phyloP scores from a whole-genome alignment of 2,797 vertebrate genomes.

The Gambelia wislizenii region DNA sequence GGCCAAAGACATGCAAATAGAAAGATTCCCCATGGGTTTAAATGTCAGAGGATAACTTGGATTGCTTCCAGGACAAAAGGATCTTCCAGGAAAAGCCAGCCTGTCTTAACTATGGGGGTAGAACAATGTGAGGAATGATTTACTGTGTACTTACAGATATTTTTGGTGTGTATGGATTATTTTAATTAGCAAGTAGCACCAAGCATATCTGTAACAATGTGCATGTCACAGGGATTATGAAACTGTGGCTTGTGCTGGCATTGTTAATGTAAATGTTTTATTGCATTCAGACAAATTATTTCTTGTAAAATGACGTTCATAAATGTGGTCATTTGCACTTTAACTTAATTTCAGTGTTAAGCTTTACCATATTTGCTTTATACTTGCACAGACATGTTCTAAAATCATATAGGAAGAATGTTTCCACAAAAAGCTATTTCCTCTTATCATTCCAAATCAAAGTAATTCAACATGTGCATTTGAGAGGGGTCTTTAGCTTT shows the following conservation, averaged over 20 bases:
- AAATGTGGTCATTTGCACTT: neutral
- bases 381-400: slow-evolving; percentile 19
- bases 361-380: slow-evolving; percentile 1
- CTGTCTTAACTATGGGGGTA: neutral
- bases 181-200: neutral
- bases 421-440: slow-evolving; percentile 40
- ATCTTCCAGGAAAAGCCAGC: neutral
- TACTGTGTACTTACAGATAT: neutral
- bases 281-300: neutral
- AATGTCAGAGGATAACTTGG: slow-evolving; percentile 27
- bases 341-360: slow-evolving; percentile 13
- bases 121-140: slow-evolving; percentile 25
- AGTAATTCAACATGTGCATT: slow-evolving; percentile 53
- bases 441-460: slow-evolving; percentile 39
- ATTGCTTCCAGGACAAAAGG: slow-evolving; percentile 12
- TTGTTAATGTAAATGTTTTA: slow-evolving; percentile 2
- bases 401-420: slow-evolving; percentile 38
- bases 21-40: slow-evolving; percentile 23
- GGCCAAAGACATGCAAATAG: slow-evolving; percentile 29
- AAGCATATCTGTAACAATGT: slow-evolving; percentile 1
- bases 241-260: neutral
- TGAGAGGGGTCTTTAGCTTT: slow-evolving; percentile 47
- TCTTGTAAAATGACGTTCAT: neutral
- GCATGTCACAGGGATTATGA: neutral
- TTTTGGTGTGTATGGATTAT: neutral